These are phyloP conservation scores for Balaeniceps rex DNA, from an alignment of 2,113 vertebrate genomes.

Conservation along the genomic window DNA sequence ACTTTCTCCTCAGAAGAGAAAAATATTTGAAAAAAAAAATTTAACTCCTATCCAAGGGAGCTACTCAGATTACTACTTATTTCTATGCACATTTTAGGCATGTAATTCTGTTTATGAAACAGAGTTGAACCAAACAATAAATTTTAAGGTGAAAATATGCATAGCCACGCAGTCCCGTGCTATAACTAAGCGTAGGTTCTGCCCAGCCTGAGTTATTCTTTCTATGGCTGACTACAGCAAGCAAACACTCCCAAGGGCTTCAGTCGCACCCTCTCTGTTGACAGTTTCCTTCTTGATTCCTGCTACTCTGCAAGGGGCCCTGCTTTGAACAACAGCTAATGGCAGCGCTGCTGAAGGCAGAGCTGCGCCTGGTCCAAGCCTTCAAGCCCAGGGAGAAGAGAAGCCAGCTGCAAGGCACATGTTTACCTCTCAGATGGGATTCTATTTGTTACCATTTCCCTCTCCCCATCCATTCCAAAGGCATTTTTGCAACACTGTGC, in stretches of 20 bases:
- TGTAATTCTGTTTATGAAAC: not conserved
- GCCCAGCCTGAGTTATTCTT: not conserved
- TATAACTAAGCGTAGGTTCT: not conserved
- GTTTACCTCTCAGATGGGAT: not conserved
- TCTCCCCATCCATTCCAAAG: not conserved
- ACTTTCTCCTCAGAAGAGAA: not conserved
- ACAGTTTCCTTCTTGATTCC: not conserved
- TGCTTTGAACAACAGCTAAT: not conserved
- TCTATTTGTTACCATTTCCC: conserved; percentile 20
- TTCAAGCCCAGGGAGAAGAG: not conserved
- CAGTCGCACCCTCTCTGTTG: not conserved
- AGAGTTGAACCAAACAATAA: not conserved
- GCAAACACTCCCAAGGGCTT: not conserved
- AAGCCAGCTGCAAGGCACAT: not conserved
- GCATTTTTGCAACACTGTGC: not conserved
- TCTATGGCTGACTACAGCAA: not conserved
- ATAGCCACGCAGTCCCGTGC: not conserved
- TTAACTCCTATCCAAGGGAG: not conserved
- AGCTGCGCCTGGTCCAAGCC: not conserved
- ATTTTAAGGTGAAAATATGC: not conserved
- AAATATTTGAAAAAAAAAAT: not conserved
- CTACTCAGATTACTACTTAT: not conserved
- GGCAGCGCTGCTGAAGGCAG: not conserved
- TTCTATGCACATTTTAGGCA: not conserved
- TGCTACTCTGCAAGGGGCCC: not conserved